phyloP scores from a whole-genome alignment of 2,797 vertebrate genomes.

The Hafferia zeledoni region DNA sequence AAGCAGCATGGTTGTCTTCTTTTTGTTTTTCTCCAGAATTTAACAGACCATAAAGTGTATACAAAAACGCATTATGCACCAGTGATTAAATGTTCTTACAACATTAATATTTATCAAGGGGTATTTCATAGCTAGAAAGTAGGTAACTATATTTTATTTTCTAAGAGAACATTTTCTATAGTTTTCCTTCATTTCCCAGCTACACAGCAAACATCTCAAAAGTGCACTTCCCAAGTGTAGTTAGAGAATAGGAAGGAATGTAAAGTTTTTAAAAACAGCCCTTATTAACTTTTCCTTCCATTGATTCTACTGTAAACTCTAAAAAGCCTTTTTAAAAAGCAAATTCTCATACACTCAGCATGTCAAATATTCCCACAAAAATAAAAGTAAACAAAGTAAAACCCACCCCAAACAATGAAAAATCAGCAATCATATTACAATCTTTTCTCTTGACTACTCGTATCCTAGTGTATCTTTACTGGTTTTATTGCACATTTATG shows the following conservation, averaged over 20 bases:
- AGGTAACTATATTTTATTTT: slow-evolving; percentile 78
- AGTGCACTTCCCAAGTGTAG: slow-evolving; percentile 82
- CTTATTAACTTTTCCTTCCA: slow-evolving; percentile 85
- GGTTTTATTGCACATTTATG: slow-evolving; percentile 75
- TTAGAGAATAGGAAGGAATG: slow-evolving; percentile 84
- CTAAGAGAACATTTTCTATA: slow-evolving; percentile 79
- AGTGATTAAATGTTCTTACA: slow-evolving; percentile 74
- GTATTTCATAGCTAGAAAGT: slow-evolving; percentile 77
- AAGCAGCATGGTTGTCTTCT: slow-evolving; percentile 76
- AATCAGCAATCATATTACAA: slow-evolving; percentile 63
- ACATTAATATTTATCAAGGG: slow-evolving; percentile 74
- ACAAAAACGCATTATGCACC: slow-evolving; percentile 81
- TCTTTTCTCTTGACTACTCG: slow-evolving; percentile 57
- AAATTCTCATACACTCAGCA: slow-evolving; percentile 78
- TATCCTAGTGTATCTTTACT: slow-evolving; percentile 53
- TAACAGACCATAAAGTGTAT: slow-evolving; percentile 76
- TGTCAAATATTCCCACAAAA: slow-evolving; percentile 76
- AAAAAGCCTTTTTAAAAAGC: slow-evolving; percentile 81
- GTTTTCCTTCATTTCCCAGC: slow-evolving; percentile 78
- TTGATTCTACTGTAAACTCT: slow-evolving; percentile 82
- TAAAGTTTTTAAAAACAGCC: slow-evolving; percentile 86
- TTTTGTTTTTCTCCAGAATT: slow-evolving; percentile 75
- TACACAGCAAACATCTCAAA: slow-evolving; percentile 78
- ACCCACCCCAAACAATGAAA: slow-evolving; percentile 46
- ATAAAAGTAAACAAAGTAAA: slow-evolving; percentile 56